Base-by-base conservation (phyloP, 2,888 invertebrate genomes). In the Pseudoips prasinana region DNA sequence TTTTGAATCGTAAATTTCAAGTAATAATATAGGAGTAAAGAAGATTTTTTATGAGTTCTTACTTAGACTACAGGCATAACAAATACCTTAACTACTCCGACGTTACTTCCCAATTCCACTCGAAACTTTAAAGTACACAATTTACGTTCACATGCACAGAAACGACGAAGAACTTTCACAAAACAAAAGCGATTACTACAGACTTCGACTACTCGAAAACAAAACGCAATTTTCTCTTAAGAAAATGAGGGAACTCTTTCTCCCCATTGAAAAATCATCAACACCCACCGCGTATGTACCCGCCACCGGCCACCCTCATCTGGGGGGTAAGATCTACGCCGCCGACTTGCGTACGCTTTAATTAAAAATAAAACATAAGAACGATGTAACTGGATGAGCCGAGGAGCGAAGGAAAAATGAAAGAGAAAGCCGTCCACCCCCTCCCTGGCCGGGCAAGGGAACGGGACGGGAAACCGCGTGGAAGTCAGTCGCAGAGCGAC, bases 351-450 rank as follows among this genome's bases (percentile, higher is more conserved):
- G 88, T 88, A 88, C 87, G 88, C 87, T 88, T 88, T 88, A 88
- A 88, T 88, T 88, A 88, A 88, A 88, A 88, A 88, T 88, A 88
- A 88, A 88, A 88, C 88, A 88, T 88, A 88, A 88, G 88, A 88
- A 88, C 87, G 86, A 87, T 88, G 88, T 88, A 88, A 88, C 88
- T 88, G 88, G 88, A 88, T 88, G 88, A 88, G 88, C 86, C 79
- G 85, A 86, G 84, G 86, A 87, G 87, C 81, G 87, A 85, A 88
- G 86, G 88, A 88, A 88, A 88, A 88, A 88, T 88, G 88, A 87
- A 88, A 88, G 88, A 88, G 88, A 88, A 87, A 88, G 87, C 83
- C 83, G 85, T 68, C 84, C 83, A 66, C 75, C 83, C 72, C 79
- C 75, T 53, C 60, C 65, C 53, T 46, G 54, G 64, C 60, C 56